phyloP scores from a whole-genome alignment of 2,888 invertebrate genomes.

The Pyrrhia umbra region DNA sequence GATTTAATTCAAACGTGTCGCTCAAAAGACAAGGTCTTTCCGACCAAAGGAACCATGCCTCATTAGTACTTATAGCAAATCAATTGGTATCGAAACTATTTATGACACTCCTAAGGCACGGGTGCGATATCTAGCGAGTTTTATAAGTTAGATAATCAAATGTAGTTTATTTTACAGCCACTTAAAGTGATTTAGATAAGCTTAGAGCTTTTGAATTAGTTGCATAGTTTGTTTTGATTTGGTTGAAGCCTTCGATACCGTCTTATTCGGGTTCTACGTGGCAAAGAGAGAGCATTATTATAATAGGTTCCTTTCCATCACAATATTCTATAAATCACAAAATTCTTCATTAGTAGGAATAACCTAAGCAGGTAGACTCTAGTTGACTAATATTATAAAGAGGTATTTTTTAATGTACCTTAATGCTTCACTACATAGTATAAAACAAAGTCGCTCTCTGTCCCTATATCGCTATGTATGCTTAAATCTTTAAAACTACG shows the following conservation, averaged over 20 bases:
- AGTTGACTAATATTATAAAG: too few relatives aligned
- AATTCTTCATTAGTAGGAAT: too few relatives aligned
- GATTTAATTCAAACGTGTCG: conserved; percentile 68
- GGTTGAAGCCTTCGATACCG: conserved; percentile 35
- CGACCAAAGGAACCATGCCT: conserved; percentile 74
- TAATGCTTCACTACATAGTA: too few relatives aligned
- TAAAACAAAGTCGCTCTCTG: too few relatives aligned
- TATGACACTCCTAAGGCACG: conserved; percentile 49
- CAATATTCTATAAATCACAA: too few relatives aligned
- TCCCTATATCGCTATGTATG: too few relatives aligned
- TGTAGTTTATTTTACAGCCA: conserved; percentile 46
- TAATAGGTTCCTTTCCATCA: too few relatives aligned
- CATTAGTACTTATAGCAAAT: conserved; percentile 77
- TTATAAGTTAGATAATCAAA: conserved; percentile 51
- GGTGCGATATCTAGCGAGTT: conserved; percentile 54
- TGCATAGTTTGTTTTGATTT: conserved; percentile 50
- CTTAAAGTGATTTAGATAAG: conserved; percentile 58
- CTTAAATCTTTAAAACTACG: too few relatives aligned
- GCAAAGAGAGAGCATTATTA: not conserved
- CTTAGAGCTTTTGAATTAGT: conserved; percentile 27
- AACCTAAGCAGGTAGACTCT: too few relatives aligned
- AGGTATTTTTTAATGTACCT: too few relatives aligned
- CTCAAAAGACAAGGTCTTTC: conserved; percentile 72
- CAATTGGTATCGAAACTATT: conserved; percentile 73
- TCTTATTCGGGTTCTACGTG: not conserved